Base-by-base conservation (phyloP, 1,140 invertebrate species). In the Sminthurinus signatus region DNA sequence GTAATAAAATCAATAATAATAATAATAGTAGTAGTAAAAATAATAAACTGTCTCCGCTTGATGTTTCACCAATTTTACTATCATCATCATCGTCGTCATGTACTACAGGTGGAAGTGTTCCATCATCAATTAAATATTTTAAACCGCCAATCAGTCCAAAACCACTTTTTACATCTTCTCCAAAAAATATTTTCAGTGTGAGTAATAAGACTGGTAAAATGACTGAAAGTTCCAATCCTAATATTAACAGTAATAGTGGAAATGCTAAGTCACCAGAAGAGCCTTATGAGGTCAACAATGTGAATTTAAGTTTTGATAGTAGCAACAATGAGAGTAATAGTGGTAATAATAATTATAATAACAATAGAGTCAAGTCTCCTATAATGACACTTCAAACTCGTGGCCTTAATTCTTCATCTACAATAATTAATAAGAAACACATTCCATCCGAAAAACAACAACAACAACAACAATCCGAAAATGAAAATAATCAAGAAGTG, bases 61-160 rank as follows among this genome's bases (percentile, higher is more conserved):
- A 31, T 56, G 27, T 54, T 29, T 60, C 60, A 2, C 61, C 65
- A 15, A 63, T 60, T 54, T 32, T 32, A 29, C 8, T 28, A 25
- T 19, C 60, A 51, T 19, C 46, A 19, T 12, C 8, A 8, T 19
- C 8, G 21, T 48, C 46, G 21, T 12, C 8, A 25, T 8, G 12
- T 14, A 36, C 5, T 36, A 36, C 5, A 8, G 15, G 32, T 36
- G 32, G 5, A 36, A 36, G 32, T 36, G 32, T 36, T 15, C 32
- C 50, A 52, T 52, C 19, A 27, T 15, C 10, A 52, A 5, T 48
- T n/a, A n/a, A 48, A 28, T 32, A 23, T 19, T 2, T 32, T 2
- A 72, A 72, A 51, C 70, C 70, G 4, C 65, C 69, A 3, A 42
- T 71, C 19, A 66, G 70, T 59, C 70, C 70, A 14, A 72, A 72